phyloP scores from a whole-genome alignment of 2,797 vertebrate genomes.

The Eurystomus glaucurus region DNA sequence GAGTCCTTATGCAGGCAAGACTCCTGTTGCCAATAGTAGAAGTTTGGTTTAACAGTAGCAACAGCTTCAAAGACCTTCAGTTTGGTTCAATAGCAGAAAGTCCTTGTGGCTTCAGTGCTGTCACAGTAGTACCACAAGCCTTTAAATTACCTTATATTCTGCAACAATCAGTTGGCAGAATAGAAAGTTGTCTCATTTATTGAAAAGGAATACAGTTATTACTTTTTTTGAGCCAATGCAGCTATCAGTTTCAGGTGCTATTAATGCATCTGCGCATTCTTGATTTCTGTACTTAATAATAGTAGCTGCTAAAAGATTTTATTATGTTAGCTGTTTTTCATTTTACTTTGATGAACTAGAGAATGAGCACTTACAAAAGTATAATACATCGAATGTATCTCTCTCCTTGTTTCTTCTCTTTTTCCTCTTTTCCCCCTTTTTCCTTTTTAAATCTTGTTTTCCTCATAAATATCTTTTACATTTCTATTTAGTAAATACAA shows the following conservation, averaged over 20 bases:
- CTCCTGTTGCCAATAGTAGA: not conserved
- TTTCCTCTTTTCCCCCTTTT: not conserved
- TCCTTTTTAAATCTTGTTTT: not conserved
- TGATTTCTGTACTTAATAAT: not conserved
- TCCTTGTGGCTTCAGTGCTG: not conserved
- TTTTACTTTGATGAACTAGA: not conserved
- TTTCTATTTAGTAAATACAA: not conserved
- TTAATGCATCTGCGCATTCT: not conserved
- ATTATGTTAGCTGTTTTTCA: not conserved
- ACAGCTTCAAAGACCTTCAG: not conserved
- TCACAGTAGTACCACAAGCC: not conserved
- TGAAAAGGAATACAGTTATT: not conserved
- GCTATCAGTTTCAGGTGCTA: not conserved
- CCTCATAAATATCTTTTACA: not conserved
- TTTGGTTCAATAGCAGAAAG: not conserved
- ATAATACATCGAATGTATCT: accelerated
- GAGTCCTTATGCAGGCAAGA: not conserved
- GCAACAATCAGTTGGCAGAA: not conserved
- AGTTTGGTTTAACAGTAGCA: not conserved
- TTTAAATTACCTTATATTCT: not conserved
- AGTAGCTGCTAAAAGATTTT: not conserved
- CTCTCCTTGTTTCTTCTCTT: not conserved
- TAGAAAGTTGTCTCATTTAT: not conserved
- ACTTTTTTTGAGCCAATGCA: not conserved
- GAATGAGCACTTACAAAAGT: not conserved